These are phyloP conservation scores for Pelobates fuscus DNA, from an alignment of 2,113 vertebrate genomes.

Conservation along the genomic window DNA sequence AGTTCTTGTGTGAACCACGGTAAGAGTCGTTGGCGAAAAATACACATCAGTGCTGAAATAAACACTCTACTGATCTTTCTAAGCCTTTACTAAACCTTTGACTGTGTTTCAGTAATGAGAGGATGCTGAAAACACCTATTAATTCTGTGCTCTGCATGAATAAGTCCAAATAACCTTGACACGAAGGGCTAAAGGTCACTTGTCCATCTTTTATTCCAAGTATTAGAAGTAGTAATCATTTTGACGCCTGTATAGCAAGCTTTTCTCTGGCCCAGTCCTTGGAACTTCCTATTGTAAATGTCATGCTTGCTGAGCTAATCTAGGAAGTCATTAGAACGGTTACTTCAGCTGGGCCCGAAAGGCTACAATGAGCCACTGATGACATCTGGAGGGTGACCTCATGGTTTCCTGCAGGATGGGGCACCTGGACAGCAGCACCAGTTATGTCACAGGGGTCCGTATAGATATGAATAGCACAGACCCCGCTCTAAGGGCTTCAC, in stretches of 20 bases:
- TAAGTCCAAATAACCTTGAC: no score
- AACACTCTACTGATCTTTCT: no score
- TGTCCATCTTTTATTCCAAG: not conserved
- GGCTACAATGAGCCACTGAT: not conserved
- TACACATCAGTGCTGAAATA: no score
- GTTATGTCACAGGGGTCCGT: not conserved
- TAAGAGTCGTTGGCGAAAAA: no score
- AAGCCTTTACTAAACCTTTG: no score
- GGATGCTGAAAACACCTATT: no score
- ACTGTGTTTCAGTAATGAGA: no score
- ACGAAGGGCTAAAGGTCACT: not conserved
- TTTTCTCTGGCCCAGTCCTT: not conserved
- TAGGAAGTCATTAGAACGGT: slow-evolving; percentile 13
- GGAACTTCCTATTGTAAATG: slow-evolving; percentile 20
- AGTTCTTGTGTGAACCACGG: slow-evolving; percentile 97
- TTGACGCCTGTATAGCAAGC: no score
- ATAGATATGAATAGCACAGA: not conserved
- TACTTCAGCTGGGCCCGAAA: not conserved
- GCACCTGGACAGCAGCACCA: not conserved
- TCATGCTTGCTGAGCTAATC: slow-evolving; percentile 4
- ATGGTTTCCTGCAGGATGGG: not conserved
- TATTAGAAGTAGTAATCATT: not conserved
- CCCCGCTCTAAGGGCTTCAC: not conserved
- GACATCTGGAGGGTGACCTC: not conserved
- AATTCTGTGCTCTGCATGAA: no score